Evolutionary conservation across 2,113 vertebrate species (phyloP).

Genomic region (Ptyas mucosa): DNA sequence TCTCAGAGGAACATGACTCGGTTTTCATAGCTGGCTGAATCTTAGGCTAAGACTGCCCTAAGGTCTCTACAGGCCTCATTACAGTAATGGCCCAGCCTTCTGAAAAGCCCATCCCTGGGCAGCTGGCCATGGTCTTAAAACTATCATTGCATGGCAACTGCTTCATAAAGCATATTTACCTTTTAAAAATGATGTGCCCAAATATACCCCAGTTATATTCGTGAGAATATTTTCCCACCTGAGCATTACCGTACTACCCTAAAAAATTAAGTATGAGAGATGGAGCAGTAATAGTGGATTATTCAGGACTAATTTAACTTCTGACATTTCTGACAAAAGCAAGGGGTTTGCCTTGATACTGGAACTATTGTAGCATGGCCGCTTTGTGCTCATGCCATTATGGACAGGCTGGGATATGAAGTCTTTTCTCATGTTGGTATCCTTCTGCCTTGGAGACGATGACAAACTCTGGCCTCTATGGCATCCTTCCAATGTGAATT

Average conservation of each 20-base stretch:
- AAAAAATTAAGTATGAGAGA: constrained; percentile 23
- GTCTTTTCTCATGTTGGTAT: neutral
- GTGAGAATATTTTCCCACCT: neutral
- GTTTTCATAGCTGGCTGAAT: constrained; percentile 18
- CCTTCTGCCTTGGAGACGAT: neutral
- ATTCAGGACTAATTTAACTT: neutral
- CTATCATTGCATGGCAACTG: neutral
- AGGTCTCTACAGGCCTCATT: constrained; percentile 22
- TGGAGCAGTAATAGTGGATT: neutral
- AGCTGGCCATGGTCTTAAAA: neutral
- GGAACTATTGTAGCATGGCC: neutral
- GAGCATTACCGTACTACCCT: neutral
- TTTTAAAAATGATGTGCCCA: neutral
- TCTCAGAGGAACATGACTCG: constrained; percentile 13
- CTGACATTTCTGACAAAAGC: neutral
- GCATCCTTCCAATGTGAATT: neutral
- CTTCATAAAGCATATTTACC: constrained; percentile 18
- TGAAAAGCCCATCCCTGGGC: neutral
- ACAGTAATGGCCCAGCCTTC: constrained; percentile 5
- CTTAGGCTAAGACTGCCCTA: constrained; percentile 16
- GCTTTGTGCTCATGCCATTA: too few relatives aligned
- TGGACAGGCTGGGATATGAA: neutral
- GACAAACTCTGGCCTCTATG: neutral
- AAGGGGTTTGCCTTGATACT: neutral
- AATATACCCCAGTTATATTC: neutral